Percentiles rank a stretch among this genome's conserved stretches.
Evolutionary conservation across 2,113 vertebrate genomes (phyloP).

Genomic region (Budorcas taxicolor): DNA sequence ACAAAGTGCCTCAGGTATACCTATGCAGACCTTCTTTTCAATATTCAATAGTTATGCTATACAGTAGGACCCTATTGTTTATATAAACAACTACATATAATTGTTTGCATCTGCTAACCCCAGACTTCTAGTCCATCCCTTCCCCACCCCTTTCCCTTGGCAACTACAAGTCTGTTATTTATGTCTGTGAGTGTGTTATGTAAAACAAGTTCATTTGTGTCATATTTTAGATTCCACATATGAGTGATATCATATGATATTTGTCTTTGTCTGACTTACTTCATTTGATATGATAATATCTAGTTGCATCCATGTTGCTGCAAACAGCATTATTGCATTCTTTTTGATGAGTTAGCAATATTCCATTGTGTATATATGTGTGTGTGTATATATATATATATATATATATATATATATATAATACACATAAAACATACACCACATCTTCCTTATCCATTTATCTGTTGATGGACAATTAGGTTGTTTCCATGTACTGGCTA

Average conservation of each 20-base stretch:
- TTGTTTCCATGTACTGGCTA: neutral
- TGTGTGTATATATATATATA: rapidly evolving
- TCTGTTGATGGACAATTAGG: neutral
- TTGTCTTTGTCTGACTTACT: neutral
- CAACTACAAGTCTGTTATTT: neutral
- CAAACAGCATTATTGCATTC: neutral
- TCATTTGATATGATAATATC: neutral
- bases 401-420: neutral
- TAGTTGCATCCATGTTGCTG: neutral
- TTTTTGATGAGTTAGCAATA: neutral
- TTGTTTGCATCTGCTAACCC: neutral
- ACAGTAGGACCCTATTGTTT: neutral
- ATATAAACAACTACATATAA: neutral
- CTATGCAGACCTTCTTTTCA: neutral
- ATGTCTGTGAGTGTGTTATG: neutral
- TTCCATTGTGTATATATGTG: neutral
- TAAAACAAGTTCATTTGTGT: neutral
- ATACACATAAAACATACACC: no score
- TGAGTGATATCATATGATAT: neutral
- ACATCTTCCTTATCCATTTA: neutral
- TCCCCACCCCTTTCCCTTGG: neutral
- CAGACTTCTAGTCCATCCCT: neutral
- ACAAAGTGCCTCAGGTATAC: neutral
- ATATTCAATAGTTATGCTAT: neutral
- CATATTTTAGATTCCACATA: neutral